These are phyloP conservation scores for Agrotis ipsilon DNA, from an alignment of 2,888 invertebrate species.

Conservation along the genomic window DNA sequence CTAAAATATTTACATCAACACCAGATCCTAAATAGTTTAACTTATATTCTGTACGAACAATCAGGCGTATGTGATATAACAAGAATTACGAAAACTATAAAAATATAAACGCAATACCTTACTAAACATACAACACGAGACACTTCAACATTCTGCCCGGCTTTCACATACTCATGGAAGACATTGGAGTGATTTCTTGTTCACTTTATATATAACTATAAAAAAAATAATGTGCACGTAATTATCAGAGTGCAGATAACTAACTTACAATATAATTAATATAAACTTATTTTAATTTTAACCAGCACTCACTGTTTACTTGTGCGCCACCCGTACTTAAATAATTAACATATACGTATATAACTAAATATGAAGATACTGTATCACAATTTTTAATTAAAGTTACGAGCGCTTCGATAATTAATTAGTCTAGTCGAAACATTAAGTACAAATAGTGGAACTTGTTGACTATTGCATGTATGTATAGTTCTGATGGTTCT, in stretches of 20 bases:
- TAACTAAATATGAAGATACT: constrained; percentile 79
- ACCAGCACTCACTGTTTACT: constrained; percentile 55
- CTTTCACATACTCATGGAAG: constrained; percentile 78
- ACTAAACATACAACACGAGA: constrained; percentile 57
- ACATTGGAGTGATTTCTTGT: constrained; percentile 79
- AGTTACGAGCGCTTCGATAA: constrained; percentile 77
- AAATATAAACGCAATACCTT: constrained; percentile 61
- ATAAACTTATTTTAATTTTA: constrained; percentile 50
- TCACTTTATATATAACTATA: constrained; percentile 56
- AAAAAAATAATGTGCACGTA: constrained; percentile 71
- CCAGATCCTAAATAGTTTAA: constrained; percentile 70
- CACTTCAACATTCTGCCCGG: constrained; percentile 59
- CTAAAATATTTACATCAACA: constrained; percentile 70
- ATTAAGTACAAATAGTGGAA: constrained; percentile 87
- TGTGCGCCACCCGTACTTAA: constrained; percentile 80
- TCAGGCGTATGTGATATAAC: constrained; percentile 66
- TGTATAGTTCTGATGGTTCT: constrained; percentile 78
- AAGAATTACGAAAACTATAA: constrained; percentile 66
- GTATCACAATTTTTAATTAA: constrained; percentile 87
- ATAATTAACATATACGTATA: constrained; percentile 68
- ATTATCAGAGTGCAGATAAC: constrained; percentile 57
- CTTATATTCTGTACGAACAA: constrained; percentile 65
- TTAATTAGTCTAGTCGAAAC: constrained; percentile 75
- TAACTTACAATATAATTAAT: constrained; percentile 56
- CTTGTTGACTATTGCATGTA: constrained; percentile 81